Conservation (phyloP, 2,797 vertebrate species). For the Microhierax caerulescens region DNA sequence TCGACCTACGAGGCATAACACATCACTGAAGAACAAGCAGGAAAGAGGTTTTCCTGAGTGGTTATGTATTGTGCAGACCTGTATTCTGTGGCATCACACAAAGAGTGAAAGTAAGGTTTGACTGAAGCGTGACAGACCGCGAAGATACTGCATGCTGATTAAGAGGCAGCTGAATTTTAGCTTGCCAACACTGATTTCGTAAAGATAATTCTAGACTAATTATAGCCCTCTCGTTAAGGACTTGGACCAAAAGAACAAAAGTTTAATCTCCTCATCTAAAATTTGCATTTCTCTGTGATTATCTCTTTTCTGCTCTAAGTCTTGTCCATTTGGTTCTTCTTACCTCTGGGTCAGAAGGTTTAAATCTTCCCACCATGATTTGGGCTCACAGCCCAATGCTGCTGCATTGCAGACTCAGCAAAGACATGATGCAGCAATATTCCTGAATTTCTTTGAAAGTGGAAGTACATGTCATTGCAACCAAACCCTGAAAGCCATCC, state of each 20-base stretch:
- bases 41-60: not conserved
- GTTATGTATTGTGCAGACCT: not conserved
- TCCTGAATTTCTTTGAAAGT: not conserved
- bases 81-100: fast-evolving
- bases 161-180: not conserved
- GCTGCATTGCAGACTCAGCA: conserved; percentile 55
- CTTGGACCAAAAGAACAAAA: not conserved
- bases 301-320: not conserved
- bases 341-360: not conserved
- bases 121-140: not conserved
- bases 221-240: not conserved
- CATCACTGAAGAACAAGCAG: not conserved
- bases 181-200: not conserved
- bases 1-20: not conserved
- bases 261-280: not conserved
- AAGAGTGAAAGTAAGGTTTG: not conserved
- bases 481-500: not conserved
- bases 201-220: not conserved
- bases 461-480: not conserved
- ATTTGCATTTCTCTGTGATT: not conserved
- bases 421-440: conserved; percentile 34
- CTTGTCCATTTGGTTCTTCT: not conserved
- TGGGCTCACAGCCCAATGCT: conserved; percentile 27
- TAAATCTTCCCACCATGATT: not conserved
- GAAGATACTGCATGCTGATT: not conserved